Base-by-base conservation (phyloP, 2,888 invertebrate species). In the Eremobia ochroleuca region DNA sequence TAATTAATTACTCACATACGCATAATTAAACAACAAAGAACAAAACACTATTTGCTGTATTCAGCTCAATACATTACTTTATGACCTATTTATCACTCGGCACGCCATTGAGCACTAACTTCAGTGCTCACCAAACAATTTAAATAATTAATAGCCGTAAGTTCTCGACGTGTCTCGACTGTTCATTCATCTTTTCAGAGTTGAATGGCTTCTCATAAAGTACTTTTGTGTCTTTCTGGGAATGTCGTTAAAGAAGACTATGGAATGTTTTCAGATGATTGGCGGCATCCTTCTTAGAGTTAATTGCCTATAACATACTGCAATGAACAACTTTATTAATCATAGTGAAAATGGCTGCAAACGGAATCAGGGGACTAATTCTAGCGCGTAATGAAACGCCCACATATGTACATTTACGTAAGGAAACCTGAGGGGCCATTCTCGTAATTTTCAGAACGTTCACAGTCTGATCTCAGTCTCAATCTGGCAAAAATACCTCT, bases 151-250 rank as follows among this genome's bases (percentile, higher is more conserved):
- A 85, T 73, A 73, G 52, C 28, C 34, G 2, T 49, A 37, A 66
- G 55, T 69, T 76, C 61, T 64, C 21, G 61, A 65, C 61, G 40
- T 67, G 73, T 73, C 70, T 66, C 64, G 65, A n/a, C n/a, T n/a
- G 49, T 37, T 52, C 65, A 73, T 84, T 82, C 58, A 82, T 84
- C 79, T 81, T 82, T 82, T 75, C 15, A 71, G 61, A 67, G 58
- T 67, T 82, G 46, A 73, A 66, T 59, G 13, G 25, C 15, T 74
- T 31, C 15, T 40, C n/a, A 52, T 64, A 62, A 59, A 65, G 31
- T 65, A 55, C 5, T 31, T 4, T 64, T 43, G 9, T 37, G n/a
- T 31, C 25, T 21, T 40, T 52, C 49, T 43, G 28, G 2, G 3
- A 49, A 25, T n/a, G 64, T 28, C 43, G 15, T 61, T n/a, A 31